phyloP scores from a whole-genome alignment of 2,113 vertebrate species.

The Chiloscyllium plagiosum region DNA sequence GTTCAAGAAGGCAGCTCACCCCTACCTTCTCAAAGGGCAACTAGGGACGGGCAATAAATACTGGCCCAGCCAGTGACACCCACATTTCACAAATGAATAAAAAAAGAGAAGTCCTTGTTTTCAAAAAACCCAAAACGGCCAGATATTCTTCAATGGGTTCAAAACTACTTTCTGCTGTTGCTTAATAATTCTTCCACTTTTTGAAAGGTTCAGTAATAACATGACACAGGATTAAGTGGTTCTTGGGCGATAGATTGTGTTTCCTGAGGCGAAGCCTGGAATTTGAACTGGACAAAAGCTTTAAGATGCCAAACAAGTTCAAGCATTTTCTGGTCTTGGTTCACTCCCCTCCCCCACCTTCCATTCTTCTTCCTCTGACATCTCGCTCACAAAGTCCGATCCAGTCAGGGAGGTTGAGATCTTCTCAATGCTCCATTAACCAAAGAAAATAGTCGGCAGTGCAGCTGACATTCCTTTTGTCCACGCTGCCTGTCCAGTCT shows the following conservation, averaged over 20 bases:
- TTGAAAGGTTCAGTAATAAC: background rate
- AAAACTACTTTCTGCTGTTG: background rate
- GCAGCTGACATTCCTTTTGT: background rate
- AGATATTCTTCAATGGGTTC: background rate
- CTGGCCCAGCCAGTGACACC: too few relatives aligned
- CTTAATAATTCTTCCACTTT: background rate
- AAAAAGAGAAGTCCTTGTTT: background rate
- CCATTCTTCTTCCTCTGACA: background rate
- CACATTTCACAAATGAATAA: too few relatives aligned
- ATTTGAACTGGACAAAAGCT: background rate
- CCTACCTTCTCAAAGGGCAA: too few relatives aligned
- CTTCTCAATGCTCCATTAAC: constrained; percentile 13
- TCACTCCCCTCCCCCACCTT: background rate
- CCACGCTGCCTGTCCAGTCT: background rate
- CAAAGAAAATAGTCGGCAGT: background rate
- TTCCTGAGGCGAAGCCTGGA: background rate
- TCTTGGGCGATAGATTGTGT: background rate
- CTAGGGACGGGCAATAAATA: too few relatives aligned
- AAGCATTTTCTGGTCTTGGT: background rate
- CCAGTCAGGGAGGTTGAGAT: background rate
- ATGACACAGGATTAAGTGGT: background rate
- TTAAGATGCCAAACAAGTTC: background rate
- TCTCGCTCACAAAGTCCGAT: background rate
- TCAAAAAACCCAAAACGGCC: background rate
- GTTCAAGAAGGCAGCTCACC: too few relatives aligned